phyloP scores from a whole-genome alignment of 2,797 vertebrate genomes.

The Loris lydekkerianus region DNA sequence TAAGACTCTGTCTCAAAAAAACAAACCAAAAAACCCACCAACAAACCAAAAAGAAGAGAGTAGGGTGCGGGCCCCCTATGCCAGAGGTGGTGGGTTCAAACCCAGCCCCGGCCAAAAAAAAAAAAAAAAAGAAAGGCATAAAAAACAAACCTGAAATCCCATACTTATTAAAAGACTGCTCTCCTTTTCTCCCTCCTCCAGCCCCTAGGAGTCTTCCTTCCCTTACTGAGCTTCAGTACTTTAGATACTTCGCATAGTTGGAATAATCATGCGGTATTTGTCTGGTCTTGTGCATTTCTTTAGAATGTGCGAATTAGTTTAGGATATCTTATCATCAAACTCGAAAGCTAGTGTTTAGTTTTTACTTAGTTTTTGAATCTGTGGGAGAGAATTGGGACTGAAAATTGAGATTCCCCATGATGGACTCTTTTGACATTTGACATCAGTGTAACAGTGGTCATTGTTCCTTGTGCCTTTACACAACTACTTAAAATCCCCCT shows the following conservation, averaged over 20 bases:
- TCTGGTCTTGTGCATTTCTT: neutral
- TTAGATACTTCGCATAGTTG: neutral
- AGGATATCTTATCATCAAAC: neutral
- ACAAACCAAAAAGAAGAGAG: too few species aligned
- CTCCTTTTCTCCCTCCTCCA: neutral
- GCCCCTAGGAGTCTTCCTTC: neutral
- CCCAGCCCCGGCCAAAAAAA: too few species aligned
- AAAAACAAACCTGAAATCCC: neutral
- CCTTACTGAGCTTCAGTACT: neutral
- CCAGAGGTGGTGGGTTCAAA: too few species aligned
- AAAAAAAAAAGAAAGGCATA: too few species aligned
- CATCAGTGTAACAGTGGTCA: constrained; percentile 12
- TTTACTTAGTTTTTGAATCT: constrained; percentile 18
- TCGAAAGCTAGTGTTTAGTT: constrained; percentile 25
- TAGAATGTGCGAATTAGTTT: neutral
- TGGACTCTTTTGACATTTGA: constrained; percentile 20
- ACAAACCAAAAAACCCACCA: too few species aligned
- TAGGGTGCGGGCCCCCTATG: too few species aligned
- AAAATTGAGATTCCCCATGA: constrained; percentile 29
- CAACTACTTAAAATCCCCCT: constrained; percentile 56
- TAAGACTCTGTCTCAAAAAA: too few species aligned
- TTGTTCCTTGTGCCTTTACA: constrained; percentile 53
- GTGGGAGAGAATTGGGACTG: constrained; percentile 2
- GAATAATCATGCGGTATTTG: neutral
- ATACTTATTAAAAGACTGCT: neutral